These are phyloP conservation scores for Peromyscus eremicus DNA, from an alignment of 2,797 vertebrate species.

Conservation along the genomic window DNA sequence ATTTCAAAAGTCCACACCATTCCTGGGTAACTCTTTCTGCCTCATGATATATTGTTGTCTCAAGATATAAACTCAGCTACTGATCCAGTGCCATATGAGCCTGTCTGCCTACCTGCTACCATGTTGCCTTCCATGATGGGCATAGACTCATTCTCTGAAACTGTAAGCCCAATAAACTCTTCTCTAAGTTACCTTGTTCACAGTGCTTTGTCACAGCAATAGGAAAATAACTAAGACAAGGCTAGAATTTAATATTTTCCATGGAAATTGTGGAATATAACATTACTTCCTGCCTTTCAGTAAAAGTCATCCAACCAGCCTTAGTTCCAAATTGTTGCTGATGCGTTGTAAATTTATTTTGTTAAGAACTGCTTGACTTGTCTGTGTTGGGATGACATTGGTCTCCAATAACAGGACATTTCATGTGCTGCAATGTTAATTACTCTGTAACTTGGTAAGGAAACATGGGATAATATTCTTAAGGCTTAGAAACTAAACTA, in stretches of 20 bases:
- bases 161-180: background rate
- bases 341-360: slow-evolving; percentile 80
- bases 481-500: slow-evolving; percentile 81
- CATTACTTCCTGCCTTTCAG: slow-evolving; percentile 44
- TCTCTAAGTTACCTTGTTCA: background rate
- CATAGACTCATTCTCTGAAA: background rate
- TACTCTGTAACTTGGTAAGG: slow-evolving; percentile 83
- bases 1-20: background rate
- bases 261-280: slow-evolving; percentile 34
- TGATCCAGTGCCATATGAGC: background rate
- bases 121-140: background rate
- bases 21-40: background rate
- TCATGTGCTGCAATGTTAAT: slow-evolving; percentile 84
- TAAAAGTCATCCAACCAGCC: slow-evolving; percentile 63
- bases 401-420: slow-evolving; percentile 65
- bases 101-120: background rate
- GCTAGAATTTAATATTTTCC: slow-evolving; percentile 43
- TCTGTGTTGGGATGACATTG: slow-evolving; percentile 73
- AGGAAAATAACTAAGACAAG: background rate
- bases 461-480: slow-evolving; percentile 84
- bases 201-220: background rate
- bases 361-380: slow-evolving; percentile 72
- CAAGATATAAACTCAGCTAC: background rate
- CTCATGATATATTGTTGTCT: no score
- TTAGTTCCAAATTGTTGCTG: slow-evolving; percentile 78